A percentile compares a stretch with the other conserved stretches of the same genome.
Conservation (phyloP, 2,113 vertebrate genomes). For the Daubentonia madagascariensis region DNA sequence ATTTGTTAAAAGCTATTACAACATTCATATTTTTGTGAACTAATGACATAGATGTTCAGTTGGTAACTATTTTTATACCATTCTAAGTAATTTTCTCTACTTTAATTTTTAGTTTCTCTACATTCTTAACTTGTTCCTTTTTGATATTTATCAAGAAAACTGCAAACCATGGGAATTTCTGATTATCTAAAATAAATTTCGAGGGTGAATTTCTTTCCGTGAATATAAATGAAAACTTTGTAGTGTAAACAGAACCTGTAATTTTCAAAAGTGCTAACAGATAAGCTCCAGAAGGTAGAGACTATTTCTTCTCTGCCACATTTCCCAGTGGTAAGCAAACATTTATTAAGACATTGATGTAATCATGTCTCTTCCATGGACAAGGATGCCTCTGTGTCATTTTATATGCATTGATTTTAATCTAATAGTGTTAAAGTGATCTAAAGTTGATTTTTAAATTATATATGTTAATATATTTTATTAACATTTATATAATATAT, state of each 20-base stretch:
- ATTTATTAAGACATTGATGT: background rate
- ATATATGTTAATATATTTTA: background rate
- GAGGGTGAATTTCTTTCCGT: background rate
- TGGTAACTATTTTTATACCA: background rate
- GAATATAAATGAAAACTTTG: background rate
- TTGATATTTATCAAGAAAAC: background rate
- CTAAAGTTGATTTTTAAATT: background rate
- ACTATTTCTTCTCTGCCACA: background rate
- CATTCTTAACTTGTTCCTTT: background rate
- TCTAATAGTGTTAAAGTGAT: background rate
- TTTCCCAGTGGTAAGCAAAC: background rate
- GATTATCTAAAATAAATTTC: background rate
- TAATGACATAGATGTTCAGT: background rate
- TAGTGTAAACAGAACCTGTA: background rate
- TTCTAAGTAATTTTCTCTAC: background rate
- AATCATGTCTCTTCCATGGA: background rate
- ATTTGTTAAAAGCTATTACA: background rate
- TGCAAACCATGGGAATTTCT: background rate
- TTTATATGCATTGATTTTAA: background rate
- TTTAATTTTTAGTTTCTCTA: constrained; percentile 10
- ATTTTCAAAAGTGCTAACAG: background rate
- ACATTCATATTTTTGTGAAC: background rate
- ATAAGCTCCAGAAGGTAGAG: background rate
- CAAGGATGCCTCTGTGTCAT: too few species aligned
- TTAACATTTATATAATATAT: background rate